Evolutionary conservation across 35 echinoderm and acorn worm genomes (phyloP), one percentile per base, ranked within the genome.

Genomic region (Lytechinus variegatus): DNA sequence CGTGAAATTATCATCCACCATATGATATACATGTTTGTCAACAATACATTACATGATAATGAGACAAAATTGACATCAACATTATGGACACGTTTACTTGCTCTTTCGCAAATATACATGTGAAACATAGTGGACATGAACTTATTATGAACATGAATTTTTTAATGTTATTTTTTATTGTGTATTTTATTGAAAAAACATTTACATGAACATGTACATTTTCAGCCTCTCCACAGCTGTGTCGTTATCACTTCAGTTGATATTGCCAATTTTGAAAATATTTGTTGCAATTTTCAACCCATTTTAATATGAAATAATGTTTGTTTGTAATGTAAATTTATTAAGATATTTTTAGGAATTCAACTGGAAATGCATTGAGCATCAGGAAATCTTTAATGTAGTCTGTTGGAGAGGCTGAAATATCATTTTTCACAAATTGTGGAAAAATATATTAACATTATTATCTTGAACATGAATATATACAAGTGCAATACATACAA

Each of bases 401-500:
- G 52, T 28, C 16, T 52, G 27, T 33, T 90, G 88, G 88, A 90
- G 52, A 54, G 52, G 88, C 88, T 52, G 88, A 90, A 90, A 52
- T 33, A 33, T 52, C 88, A 90, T 21, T 44, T 44, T 28, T 52
- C 88, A 90, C 16, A 10, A 14, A 12, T 9, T 52, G 88, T 90
- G 52, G 9, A 33, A 90, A 90, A 90, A 90, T 54, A 52, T 44
- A 52, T 52, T 6, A 24, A 52, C 88, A 90, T 54, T 52, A 54
- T 90, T 54, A 90, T 90, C 88, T 54, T 52, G 88, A 90, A 90
- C 28, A 90, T 52, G 88, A 90, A 90, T 90, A 90, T 90, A 52
- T 90, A 90, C 88, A 90, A 90, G 88, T 90, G 88, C 88, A 90
- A 90, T 90, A 90, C 88, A 90, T 90, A 90, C 88, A 90, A 90